Conservation (phyloP, 35 echinoderm and acorn worm genomes). For the Stichopus chloronotus region DNA sequence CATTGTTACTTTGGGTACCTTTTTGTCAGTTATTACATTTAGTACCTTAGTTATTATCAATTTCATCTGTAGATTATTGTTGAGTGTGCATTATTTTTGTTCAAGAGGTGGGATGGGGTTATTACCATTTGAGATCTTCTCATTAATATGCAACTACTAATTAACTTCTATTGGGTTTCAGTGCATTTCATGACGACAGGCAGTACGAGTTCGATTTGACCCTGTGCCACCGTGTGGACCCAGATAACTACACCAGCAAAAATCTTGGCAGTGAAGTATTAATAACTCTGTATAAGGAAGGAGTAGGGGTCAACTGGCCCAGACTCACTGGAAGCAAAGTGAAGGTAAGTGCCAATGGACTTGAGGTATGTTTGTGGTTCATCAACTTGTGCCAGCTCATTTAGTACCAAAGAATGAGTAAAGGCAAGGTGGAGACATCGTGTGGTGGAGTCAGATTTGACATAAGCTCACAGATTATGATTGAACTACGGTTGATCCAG, state of each 20-base stretch:
- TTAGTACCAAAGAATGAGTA: background rate
- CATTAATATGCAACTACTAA: background rate
- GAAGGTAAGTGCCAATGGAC: conserved; percentile 60
- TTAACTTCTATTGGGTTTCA: background rate
- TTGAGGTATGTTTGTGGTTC: background rate
- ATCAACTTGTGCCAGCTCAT: background rate
- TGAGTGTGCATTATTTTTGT: too few species aligned
- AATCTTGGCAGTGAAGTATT: conserved; percentile 69
- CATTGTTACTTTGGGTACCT: too few species aligned
- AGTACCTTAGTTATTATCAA: too few species aligned
- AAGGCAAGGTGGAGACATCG: background rate
- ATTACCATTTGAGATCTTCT: background rate
- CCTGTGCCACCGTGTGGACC: conserved; percentile 66
- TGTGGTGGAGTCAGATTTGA: background rate
- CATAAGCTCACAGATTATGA: background rate
- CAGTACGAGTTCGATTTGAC: conserved; percentile 75
- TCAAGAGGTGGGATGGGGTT: too few species aligned
- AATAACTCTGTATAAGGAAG: conserved; percentile 83
- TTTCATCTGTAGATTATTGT: too few species aligned
- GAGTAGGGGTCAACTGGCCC: conserved; percentile 71
- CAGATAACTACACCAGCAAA: conserved; percentile 55
- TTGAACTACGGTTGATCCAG: background rate
- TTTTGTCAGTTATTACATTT: too few species aligned
- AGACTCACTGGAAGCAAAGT: conserved; percentile 66
- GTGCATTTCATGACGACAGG: conserved; percentile 49